Evolutionary conservation across 2,888 invertebrate genomes (phyloP), one percentile per base, ranked within the genome.

Genomic region (Dorcus parallelipipedus): DNA sequence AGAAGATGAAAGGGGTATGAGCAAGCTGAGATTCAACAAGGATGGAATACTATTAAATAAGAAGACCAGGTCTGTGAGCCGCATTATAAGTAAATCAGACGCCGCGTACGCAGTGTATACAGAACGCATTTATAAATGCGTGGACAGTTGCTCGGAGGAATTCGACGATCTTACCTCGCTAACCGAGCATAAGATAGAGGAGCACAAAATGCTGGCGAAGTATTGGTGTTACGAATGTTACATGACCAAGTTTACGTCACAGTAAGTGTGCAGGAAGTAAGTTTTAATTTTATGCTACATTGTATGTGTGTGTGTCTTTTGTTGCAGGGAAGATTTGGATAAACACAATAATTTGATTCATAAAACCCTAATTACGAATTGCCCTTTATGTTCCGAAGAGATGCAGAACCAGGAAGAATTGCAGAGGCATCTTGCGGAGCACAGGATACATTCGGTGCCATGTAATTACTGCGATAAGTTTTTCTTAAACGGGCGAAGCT

Each of bases 141-240:
- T 41, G n/a, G 14, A 26, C 10, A 23, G 47, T 9, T 50, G 56
- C 33, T 23, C 26, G 5, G 41, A n/a, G 6, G 52, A 52, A 41
- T 52, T 57, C 41, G 40, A 59, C 9, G 51, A 33, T 50, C 50
- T 64, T 5, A 56, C 63, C 9, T 38, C 54, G n/a, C 42, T 66
- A 23, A 64, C 64, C 2, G 47, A 62, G 10, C 64, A 66, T 48
- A 59, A 62, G n/a, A 52, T 61, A 9, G 20, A 51, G 4, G 55
- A 53, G 3, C 66, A 66, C 45, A 58, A 64, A 6, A 53, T 61
- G 42, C 54, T 64, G 57, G 66, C 66, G 8, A 52, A 62, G 42
- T 65, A 61, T 54, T 60, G 51, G 43, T 66, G 66, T 49, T 56
- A 59, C n/a, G 62, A 65, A 38, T 66, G 66, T 54, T 56, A 58